These are phyloP conservation scores for Sycon ciliatum DNA, from an alignment of 37 sponge, comb jelly and placozoan genomes.

Conservation along the genomic window DNA sequence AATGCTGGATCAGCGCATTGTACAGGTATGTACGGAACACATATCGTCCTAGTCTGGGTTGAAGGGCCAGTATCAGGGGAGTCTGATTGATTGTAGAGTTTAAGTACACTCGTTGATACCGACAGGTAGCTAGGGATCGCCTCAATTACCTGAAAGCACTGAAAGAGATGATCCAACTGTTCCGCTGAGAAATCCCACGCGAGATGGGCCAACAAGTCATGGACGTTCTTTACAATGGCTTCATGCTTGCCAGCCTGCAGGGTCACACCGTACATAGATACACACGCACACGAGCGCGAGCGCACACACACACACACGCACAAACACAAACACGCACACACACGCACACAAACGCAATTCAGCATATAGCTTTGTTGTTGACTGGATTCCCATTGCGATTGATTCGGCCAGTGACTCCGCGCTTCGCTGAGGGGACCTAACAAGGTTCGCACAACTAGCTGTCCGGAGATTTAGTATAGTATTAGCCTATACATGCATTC, in stretches of 20 bases:
- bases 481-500: too few species aligned
- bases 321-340: too few species aligned
- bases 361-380: background rate
- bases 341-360: too few species aligned
- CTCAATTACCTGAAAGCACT: constrained; percentile 69
- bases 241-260: constrained; percentile 87
- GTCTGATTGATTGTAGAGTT: too few species aligned
- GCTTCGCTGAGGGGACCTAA: too few species aligned
- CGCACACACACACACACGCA: too few species aligned
- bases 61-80: too few species aligned
- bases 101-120: background rate
- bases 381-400: too few species aligned
- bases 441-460: too few species aligned
- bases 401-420: too few species aligned
- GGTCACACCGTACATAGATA: background rate
- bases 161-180: constrained; percentile 83
- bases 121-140: background rate
- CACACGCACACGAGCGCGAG: too few species aligned
- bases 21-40: background rate
- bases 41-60: background rate
- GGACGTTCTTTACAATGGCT: constrained; percentile 93
- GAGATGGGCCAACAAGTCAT: constrained; percentile 82
- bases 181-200: constrained; percentile 94
- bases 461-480: too few species aligned
- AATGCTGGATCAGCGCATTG: background rate